Evolutionary conservation across 2,113 vertebrate genomes (phyloP), one percentile per base, ranked within the genome.

Genomic region (Carassius gibelio): DNA sequence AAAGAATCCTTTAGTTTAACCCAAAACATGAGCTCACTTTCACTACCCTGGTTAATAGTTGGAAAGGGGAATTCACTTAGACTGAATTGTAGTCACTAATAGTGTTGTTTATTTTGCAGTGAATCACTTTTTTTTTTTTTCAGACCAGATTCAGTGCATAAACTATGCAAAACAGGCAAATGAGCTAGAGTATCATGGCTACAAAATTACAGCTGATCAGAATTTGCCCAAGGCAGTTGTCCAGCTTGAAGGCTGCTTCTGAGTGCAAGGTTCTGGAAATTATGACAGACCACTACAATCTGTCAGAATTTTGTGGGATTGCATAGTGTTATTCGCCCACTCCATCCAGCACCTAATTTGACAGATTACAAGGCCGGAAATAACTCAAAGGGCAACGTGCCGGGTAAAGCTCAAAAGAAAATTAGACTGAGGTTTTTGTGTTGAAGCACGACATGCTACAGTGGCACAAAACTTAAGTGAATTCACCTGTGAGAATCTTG

Each of bases 181-280:
- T 8, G 8, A 45, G 42, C 8, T 45, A 45, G 42, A 45, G 42
- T 1, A 9, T 9, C 4, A 71, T 11, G 17, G 17, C 17, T 9
- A n/a, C 9, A 21, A 42, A 42, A 21, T 42, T 1, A 72, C 1
- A 0, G 3, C 17, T 9, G 0, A 72, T 11, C 9, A 21, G 8
- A 72, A 71, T 21, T 71, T n/a, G 8, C 17, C 15, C 17, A 38
- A 3, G 42, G 14, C 7, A 42, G 34, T 5, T 1, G 0, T 0
- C 0, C 36, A 1, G 8, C 1, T 10, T 0, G 0, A 36, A 38
- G 30, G 34, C 1, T 2, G 3, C 17, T 11, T n/a, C 2, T n/a
- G 17, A 21, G 5, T 23, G 38, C 2, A 72, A 72, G 38, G 69
- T 5, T n/a, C 2, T 45, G 36, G 9, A 5, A 4, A 72, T 2